phyloP scores from a whole-genome alignment of 1,140 invertebrate genomes.

The Carposina sasakii region DNA sequence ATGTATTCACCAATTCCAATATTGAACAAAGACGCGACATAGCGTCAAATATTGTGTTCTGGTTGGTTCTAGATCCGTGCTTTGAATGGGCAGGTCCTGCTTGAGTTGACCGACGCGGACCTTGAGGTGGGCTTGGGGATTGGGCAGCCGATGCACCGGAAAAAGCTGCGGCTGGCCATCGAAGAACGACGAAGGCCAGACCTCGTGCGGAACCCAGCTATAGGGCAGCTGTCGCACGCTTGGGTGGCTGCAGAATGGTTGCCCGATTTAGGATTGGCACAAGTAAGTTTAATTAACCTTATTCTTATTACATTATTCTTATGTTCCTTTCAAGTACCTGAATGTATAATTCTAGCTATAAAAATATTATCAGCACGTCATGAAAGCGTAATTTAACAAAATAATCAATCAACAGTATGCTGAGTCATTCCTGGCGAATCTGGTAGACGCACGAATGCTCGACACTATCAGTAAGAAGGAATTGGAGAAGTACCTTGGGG shows the following conservation, averaged over 20 bases:
- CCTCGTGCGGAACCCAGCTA: slow-evolving; percentile 88
- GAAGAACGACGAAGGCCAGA: slow-evolving; percentile 91
- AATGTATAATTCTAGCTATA: too few species aligned
- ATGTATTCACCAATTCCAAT: too few species aligned
- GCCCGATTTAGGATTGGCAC: slow-evolving; percentile 89
- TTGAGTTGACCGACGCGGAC: slow-evolving; percentile 91
- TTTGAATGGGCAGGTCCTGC: slow-evolving; percentile 83
- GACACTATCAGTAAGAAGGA: slow-evolving; percentile 95
- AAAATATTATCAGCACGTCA: too few species aligned
- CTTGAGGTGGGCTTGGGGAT: slow-evolving; percentile 90
- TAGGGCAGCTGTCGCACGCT: slow-evolving; percentile 88
- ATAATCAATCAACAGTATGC: slow-evolving; percentile 77
- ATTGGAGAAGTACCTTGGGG: slow-evolving; percentile 91
- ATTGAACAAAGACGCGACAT: slow-evolving; percentile 67
- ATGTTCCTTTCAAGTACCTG: too few species aligned
- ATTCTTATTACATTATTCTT: too few species aligned
- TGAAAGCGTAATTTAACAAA: too few species aligned
- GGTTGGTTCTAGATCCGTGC: slow-evolving; percentile 75
- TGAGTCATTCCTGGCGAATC: slow-evolving; percentile 89
- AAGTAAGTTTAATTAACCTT: slow-evolving; percentile 60
- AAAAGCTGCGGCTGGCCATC: slow-evolving; percentile 94
- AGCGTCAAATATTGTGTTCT: slow-evolving; percentile 72
- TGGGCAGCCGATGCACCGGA: slow-evolving; percentile 91
- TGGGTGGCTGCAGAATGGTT: slow-evolving; percentile 95
- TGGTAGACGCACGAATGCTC: slow-evolving; percentile 93